These are phyloP conservation scores for Ramazzottius varieornatus DNA, from an alignment of 2,888 invertebrate genomes.

Conservation along the genomic window DNA sequence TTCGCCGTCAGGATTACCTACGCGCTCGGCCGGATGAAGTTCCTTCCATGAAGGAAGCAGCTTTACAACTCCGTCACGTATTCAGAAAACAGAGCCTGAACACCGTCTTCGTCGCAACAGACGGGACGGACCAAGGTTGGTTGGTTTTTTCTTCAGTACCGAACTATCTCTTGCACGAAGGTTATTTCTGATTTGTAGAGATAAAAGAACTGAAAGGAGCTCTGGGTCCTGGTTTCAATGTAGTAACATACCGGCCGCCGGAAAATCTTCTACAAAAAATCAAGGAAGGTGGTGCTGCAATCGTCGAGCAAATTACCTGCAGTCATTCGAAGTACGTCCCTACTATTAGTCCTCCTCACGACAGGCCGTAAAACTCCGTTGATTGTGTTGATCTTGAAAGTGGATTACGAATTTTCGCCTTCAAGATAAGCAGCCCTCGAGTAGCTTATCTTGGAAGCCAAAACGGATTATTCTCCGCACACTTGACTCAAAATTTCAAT, in stretches of 20 bases:
- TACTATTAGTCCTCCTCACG: too few species aligned
- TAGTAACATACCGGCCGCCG: slow-evolving; percentile 11
- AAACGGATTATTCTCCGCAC: too few species aligned
- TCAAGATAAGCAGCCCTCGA: too few species aligned
- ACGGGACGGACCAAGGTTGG: slow-evolving; percentile 33
- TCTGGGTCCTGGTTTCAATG: slow-evolving; percentile 19
- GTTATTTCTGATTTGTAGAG: too few species aligned
- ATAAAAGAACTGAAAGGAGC: slow-evolving; percentile 23
- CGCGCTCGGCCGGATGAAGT: slow-evolving; percentile 41
- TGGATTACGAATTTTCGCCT: too few species aligned
- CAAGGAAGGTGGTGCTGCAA: slow-evolving; percentile 61
- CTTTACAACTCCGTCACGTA: slow-evolving; percentile 38
- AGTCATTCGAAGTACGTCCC: slow-evolving; percentile 41
- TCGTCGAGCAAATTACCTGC: slow-evolving; percentile 83
- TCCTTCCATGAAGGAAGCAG: slow-evolving; percentile 49
- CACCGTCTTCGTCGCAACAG: slow-evolving; percentile 55
- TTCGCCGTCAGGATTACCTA: slow-evolving; percentile 64
- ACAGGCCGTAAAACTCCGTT: too few species aligned
- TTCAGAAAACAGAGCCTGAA: slow-evolving; percentile 32
- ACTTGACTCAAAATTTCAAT: too few species aligned
- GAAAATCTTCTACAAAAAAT: slow-evolving; percentile 19
- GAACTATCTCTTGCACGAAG: background rate
- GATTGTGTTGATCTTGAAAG: too few species aligned
- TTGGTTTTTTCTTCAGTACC: background rate
- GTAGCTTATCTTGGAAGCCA: too few species aligned